phyloP scores from a whole-genome alignment of 2,888 invertebrate species.

The Melitaea athalia region DNA sequence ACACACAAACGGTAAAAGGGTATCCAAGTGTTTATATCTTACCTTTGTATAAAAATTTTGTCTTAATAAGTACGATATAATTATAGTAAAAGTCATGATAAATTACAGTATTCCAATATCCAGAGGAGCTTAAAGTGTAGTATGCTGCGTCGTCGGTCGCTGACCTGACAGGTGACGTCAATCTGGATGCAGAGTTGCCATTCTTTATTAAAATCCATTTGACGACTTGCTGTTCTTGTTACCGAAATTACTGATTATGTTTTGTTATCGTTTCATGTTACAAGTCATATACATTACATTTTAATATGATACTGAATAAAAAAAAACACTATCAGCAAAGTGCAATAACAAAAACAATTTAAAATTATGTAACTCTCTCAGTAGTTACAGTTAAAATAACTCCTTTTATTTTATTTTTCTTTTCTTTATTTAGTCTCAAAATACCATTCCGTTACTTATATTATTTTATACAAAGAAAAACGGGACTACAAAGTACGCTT shows the following conservation, averaged over 20 bases:
- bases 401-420: too few relatives aligned
- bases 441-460: too few relatives aligned
- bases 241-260: background rate
- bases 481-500: too few relatives aligned
- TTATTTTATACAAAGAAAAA: too few relatives aligned
- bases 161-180: constrained; percentile 55
- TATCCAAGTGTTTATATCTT: background rate
- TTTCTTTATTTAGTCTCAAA: too few relatives aligned
- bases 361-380: too few relatives aligned
- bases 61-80: background rate
- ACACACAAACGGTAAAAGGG: too few relatives aligned
- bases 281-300: background rate
- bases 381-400: too few relatives aligned
- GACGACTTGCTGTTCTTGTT: background rate
- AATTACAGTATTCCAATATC: constrained; percentile 2
- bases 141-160: constrained; percentile 36
- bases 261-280: background rate
- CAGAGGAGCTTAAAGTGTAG: background rate
- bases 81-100: background rate
- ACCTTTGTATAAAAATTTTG: background rate
- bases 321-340: too few relatives aligned
- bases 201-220: constrained; percentile 6
- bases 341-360: too few relatives aligned
- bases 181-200: constrained; percentile 46
- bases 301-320: background rate